Base-by-base conservation (phyloP, 2,888 invertebrate genomes). In the Meta bourneti region DNA sequence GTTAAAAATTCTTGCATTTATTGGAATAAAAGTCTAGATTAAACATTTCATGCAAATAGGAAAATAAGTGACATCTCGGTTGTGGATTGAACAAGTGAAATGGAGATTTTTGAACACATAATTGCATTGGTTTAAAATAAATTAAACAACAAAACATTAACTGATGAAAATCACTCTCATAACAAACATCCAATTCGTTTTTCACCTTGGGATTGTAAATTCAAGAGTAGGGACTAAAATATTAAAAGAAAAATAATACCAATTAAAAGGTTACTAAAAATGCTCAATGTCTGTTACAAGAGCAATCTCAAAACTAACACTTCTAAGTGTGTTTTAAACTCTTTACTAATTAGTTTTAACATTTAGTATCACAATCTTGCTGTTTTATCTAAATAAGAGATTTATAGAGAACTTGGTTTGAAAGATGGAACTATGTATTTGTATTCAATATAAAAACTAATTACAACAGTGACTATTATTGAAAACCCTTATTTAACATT, bases 71-170 rank as follows among this genome's bases (percentile, higher is more conserved):
- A 71, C 7, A 71, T 71, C 20, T 71, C n/a, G n/a, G n/a, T n/a
- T n/a, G n/a, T 19, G 20, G 11, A 71, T 16, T 71, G 9, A 75
- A 49, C 16, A 75, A 48, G 7, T 69, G 11, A 75, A 75, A 34
- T 5, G 49, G 49, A 49, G 8, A 20, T 75, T 75, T 75, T 75
- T 75, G 75, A 75, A 75, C 13, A 75, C 34, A 74, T 74, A 74
- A 20, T 20, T 72, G 72, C 16, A 75, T 13, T 75, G 34, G 34
- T 48, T 75, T 34, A 75, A 34, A 8, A 34, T 48, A 34, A 5
- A 75, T 75, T 11, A 34, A 75, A 72, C 19, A 72, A 2, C 19
- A 20, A 69, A 69, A 69, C 11, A 16, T 69, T 1, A 69, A 69
- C n/a, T 34, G n/a, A n/a, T n/a, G n/a, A n/a, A n/a, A n/a, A n/a